Evolutionary conservation across 2,797 vertebrate genomes (phyloP), one percentile per base, ranked within the genome.

Genomic region (Halcyon chelicuti): DNA sequence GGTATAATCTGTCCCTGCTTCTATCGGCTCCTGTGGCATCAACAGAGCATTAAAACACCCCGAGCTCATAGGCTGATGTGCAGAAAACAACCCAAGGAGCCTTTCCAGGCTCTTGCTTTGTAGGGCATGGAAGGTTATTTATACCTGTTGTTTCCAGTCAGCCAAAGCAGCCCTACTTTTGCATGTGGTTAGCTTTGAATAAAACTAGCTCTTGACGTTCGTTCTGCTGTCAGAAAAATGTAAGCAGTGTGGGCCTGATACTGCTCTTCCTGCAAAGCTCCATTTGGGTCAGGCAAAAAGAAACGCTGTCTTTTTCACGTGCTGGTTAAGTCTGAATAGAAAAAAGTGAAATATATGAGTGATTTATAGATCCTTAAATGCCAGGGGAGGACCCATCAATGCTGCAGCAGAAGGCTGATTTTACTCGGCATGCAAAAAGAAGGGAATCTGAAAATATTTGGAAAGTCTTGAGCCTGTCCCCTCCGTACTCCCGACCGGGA

Each of bases 31-130:
- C 89, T 60, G 67, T 72, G 77, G 86, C 78, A 68, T 95, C 94
- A 96, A 96, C 76, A 96, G 85, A 94, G 73, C 81, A 82, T 95
- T 95, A 87, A 65, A 95, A 71, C 78, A 87, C 40, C 46, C 88
- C 3, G 1, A 90, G 86, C 92, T 96, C 94, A 92, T 67, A 96
- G 96, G 86, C 90, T 84, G 87, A 65, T 86, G 55, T 51, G 83
- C 85, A 86, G 60, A 93, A 95, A 95, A 93, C 90, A 87, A 61
- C 66, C 29, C 82, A n/a, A 87, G 72, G 80, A 88, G 82, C 66
- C 73, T 92, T 89, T 49, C 62, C 68, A 73, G 61, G 26, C 93
- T 88, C 67, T 74, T 74, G 47, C 66, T 91, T 96, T 89, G 51
- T 54, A 23, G 70, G 75, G 61, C 66, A 49, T 6, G 0, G 49